Percentiles rank a stretch among this genome's conserved stretches.
These are phyloP conservation scores for Linnaemya tessellans DNA, from an alignment of 2,888 invertebrate genomes.

Conservation along the genomic window DNA sequence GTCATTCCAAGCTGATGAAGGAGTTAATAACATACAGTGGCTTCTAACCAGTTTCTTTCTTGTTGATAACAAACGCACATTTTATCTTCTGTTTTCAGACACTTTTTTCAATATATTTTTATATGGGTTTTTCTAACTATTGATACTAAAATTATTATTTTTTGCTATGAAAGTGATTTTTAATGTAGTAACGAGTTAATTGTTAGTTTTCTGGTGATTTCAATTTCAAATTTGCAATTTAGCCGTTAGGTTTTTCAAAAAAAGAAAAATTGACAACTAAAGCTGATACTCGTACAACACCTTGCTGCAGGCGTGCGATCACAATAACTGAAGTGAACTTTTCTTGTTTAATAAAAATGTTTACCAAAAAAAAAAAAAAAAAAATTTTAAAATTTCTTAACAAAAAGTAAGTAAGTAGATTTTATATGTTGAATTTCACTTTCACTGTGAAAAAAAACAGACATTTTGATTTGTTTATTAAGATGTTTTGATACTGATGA, in stretches of 20 bases:
- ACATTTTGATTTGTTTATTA: slow-evolving; percentile 47
- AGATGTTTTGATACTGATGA: not conserved
- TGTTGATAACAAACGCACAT: not conserved
- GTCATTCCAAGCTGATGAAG: slow-evolving; percentile 26
- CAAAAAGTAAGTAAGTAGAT: not conserved
- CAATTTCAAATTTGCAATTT: not conserved
- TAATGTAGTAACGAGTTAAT: not conserved
- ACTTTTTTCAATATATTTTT: slow-evolving; percentile 1
- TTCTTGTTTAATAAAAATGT: slow-evolving; percentile 17
- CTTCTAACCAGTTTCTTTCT: slow-evolving; percentile 37
- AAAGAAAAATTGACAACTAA: slow-evolving; percentile 4
- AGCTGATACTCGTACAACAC: not conserved
- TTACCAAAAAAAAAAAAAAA: too few species aligned
- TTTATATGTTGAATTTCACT: slow-evolving; percentile 57
- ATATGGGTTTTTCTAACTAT: not conserved
- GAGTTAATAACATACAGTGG: slow-evolving; percentile 16
- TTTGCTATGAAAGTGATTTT: not conserved
- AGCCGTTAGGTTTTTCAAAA: not conserved
- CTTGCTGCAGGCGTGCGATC: slow-evolving; percentile 39
- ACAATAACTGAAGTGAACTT: slow-evolving; percentile 59
- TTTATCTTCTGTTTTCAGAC: not conserved
- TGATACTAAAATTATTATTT: not conserved
- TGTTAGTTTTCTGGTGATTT: slow-evolving; percentile 5
- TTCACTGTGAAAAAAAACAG: slow-evolving; percentile 55
- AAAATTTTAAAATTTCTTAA: slow-evolving; percentile 48